Conservation (phyloP, 2,797 vertebrate genomes). For the Chelon labrosus region DNA sequence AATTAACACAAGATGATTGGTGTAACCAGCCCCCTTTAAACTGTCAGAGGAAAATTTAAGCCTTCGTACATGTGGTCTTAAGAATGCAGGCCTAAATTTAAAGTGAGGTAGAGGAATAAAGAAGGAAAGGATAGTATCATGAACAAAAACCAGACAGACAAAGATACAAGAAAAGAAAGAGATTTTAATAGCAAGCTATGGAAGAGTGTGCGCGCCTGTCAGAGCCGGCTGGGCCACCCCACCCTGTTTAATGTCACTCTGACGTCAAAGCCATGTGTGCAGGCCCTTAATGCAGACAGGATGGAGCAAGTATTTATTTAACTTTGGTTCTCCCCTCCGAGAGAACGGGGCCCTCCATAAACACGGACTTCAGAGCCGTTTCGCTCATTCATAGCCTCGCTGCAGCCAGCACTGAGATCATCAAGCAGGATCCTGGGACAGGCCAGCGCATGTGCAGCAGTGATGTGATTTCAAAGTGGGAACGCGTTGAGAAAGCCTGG, state of each 20-base stretch:
- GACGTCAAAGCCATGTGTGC: slow-evolving; percentile 84
- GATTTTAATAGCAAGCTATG: slow-evolving; percentile 42
- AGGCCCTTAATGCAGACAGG: slow-evolving; percentile 82
- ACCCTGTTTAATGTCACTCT: slow-evolving; percentile 85
- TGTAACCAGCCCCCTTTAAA: slow-evolving; percentile 2
- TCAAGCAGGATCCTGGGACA: slow-evolving; percentile 36
- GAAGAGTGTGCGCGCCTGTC: slow-evolving; percentile 47
- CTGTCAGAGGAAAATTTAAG: slow-evolving; percentile 2
- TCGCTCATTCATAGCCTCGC: slow-evolving; percentile 61
- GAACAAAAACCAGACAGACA: not conserved
- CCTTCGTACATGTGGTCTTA: not conserved
- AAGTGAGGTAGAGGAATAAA: slow-evolving; percentile 1
- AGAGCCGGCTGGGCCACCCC: slow-evolving; percentile 71
- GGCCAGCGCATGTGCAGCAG: slow-evolving; percentile 20
- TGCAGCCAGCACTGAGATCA: slow-evolving; percentile 69
- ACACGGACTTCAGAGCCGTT: slow-evolving; percentile 71
- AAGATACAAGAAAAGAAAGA: slow-evolving; percentile 29
- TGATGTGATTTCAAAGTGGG: slow-evolving; percentile 5
- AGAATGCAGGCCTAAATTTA: not conserved
- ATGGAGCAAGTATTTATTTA: slow-evolving; percentile 84
- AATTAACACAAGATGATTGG: slow-evolving; percentile 26
- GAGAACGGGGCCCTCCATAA: slow-evolving; percentile 74
- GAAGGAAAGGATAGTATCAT: not conserved
- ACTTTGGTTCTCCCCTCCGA: slow-evolving; percentile 79
- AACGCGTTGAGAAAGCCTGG: not conserved